Conservation (phyloP, 2,113 vertebrate genomes). For the Bubalus kerabau region DNA sequence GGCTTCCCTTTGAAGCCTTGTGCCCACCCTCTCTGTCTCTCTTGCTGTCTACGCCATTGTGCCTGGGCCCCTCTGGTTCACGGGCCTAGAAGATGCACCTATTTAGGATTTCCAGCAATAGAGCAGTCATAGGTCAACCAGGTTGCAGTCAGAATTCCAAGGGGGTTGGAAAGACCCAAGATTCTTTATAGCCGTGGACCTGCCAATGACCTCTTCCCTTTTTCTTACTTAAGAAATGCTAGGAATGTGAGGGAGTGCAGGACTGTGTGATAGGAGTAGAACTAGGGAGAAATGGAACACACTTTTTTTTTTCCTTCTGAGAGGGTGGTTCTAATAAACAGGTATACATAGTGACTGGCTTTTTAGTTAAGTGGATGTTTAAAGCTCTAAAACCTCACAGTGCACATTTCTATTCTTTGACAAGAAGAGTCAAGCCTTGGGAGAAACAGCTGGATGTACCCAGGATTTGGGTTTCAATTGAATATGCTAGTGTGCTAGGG, state of each 20-base stretch:
- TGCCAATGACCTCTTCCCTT: neutral
- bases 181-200: neutral
- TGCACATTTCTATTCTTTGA: neutral
- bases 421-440: neutral
- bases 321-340: neutral
- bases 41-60: neutral
- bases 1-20: neutral
- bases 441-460: neutral
- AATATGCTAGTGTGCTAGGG: neutral
- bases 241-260: neutral
- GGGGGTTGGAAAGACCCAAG: neutral
- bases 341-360: neutral
- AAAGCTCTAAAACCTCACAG: neutral
- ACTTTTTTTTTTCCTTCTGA: neutral
- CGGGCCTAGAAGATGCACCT: neutral
- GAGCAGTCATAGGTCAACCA: neutral
- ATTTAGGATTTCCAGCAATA: neutral
- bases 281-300: neutral
- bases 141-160: neutral
- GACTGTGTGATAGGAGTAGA: neutral
- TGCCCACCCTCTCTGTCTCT: too few relatives aligned
- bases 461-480: neutral
- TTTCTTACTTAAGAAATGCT: neutral
- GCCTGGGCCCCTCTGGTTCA: neutral
- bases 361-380: neutral